Evolutionary conservation across 64 coral and sea anemone genomes (phyloP), one percentile per base, ranked within the genome.

Genomic region (Cladopsammia gracilis): DNA sequence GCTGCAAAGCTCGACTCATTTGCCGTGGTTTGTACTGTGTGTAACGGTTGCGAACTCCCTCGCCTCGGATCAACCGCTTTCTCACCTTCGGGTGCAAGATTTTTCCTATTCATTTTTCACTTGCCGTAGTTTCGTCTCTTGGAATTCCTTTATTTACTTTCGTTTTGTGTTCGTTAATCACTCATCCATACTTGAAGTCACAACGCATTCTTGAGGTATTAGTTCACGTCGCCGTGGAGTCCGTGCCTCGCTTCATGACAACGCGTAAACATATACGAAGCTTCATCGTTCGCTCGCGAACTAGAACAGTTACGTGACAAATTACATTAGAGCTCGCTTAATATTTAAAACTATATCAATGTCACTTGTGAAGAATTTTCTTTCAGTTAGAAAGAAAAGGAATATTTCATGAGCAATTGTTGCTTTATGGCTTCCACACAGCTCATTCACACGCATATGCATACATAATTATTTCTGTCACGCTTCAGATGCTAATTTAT

Each of bases 101-200:
- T 70, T 51, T 71, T 93, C 45, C 83, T 86, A 76, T 62, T 93
- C 91, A 93, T 93, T 61, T 56, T 88, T 7, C 9, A 42, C 48
- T 73, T 88, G 16, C 64, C 34, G 70, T 5, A 7, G 5, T n/a
- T 52, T 56, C 24, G 24, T 73, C 70, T 10, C n/a, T 20, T 88
- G 57, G 42, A 44, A 88, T 74, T 58, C 34, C 69, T 13, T 56
- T 15, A 57, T 88, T 58, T 54, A 24, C 68, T 13, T 46, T 62
- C 12, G 3, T 23, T 15, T 88, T 48, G 64, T 67, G 10, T 84
- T 16, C 61, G 62, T 67, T 67, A 48, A 49, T 84, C 26, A 84
- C 42, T 67, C 43, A 84, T 67, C 62, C 62, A 67, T 84, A 46
- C 42, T 83, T 82, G 16, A 62, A 64, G 20, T 59, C 46, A 23